These are phyloP conservation scores for Bellardia pandia DNA, from an alignment of 2,888 invertebrate genomes.

Conservation along the genomic window DNA sequence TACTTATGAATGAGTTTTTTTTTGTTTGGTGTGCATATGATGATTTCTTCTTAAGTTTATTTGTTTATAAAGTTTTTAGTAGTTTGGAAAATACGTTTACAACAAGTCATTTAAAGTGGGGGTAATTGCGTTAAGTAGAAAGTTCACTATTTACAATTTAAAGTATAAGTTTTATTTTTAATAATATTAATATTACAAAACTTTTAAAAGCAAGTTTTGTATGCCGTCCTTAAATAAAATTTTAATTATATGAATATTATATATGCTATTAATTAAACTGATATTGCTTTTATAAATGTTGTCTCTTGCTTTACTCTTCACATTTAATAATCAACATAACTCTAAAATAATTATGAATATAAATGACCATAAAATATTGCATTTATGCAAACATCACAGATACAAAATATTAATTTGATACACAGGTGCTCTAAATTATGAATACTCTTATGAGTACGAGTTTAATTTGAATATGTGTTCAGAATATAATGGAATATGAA, in stretches of 20 bases:
- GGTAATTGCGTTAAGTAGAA: not conserved
- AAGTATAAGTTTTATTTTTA: not conserved
- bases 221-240: not conserved
- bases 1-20: not conserved
- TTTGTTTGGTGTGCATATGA: not conserved
- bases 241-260: not conserved
- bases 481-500: not conserved
- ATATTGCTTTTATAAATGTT: not conserved
- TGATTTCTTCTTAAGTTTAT: not conserved
- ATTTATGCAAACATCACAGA: not conserved
- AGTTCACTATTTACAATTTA: not conserved
- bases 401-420: not conserved
- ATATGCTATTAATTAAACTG: too few relatives aligned
- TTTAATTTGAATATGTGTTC: conserved; percentile 17
- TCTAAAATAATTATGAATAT: not conserved
- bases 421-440: conserved; percentile 6
- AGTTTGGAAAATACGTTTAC: not conserved
- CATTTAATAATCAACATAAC: not conserved
- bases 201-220: not conserved
- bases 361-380: not conserved
- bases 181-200: too few relatives aligned
- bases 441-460: not conserved
- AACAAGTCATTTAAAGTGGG: not conserved
- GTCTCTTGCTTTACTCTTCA: not conserved
- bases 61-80: not conserved